These are phyloP conservation scores for Rhinatrema bivittatum DNA, from an alignment of 2,797 vertebrate species.

Conservation along the genomic window DNA sequence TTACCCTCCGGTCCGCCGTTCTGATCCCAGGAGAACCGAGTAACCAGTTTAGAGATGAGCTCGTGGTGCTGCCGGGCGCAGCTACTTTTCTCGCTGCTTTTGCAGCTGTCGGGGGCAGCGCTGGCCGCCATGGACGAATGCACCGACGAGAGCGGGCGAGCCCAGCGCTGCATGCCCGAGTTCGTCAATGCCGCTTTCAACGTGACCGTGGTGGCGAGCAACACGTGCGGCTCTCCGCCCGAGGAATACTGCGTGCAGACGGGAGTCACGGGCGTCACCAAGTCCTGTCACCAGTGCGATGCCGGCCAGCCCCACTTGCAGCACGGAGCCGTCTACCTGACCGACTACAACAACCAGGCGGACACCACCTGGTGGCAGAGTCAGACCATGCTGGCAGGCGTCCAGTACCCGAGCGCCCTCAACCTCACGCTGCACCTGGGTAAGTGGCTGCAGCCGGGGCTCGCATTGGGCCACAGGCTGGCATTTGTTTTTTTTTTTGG, in stretches of 20 bases:
- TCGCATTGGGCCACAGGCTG: too few species aligned
- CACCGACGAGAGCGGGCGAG: slow-evolving; percentile 53
- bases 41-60: neutral
- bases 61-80: neutral
- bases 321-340: slow-evolving; percentile 84
- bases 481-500: too few species aligned
- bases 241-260: slow-evolving; percentile 98
- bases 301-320: slow-evolving; percentile 71
- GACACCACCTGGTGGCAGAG: slow-evolving; percentile 98
- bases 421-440: slow-evolving; percentile 94
- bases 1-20: neutral
- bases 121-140: slow-evolving; percentile 86
- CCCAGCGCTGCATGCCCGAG: slow-evolving; percentile 95
- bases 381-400: slow-evolving; percentile 92
- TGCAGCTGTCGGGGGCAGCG: slow-evolving; percentile 24
- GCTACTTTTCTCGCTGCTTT: slow-evolving; percentile 19
- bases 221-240: slow-evolving; percentile 87
- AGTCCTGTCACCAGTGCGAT: slow-evolving; percentile 97
- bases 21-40: neutral
- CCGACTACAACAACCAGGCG: slow-evolving; percentile 96
- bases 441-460: slow-evolving; percentile 55
- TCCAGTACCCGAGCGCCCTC: slow-evolving; percentile 89
- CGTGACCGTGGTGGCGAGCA: slow-evolving; percentile 85
- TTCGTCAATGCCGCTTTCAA: slow-evolving; percentile 97
- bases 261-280: slow-evolving; percentile 93